Evolutionary conservation across 1,140 invertebrate genomes (phyloP).

Genomic region (Drosophila leontia): DNA sequence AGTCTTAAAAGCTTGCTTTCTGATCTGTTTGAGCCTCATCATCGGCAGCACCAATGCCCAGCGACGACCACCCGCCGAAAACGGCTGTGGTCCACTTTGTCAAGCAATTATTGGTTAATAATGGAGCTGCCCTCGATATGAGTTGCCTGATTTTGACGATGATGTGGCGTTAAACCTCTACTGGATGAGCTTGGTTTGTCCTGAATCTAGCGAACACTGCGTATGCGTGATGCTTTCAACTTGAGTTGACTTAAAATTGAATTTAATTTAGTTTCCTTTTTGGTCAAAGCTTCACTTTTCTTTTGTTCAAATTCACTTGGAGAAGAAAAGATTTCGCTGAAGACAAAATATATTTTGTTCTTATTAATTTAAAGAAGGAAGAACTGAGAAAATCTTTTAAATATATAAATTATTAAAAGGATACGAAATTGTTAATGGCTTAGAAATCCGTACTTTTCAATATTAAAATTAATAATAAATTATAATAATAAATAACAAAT

Average conservation of each 20-base stretch:
- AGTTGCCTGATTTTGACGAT: slow-evolving; percentile 33
- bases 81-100: slow-evolving; percentile 27
- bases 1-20: background rate
- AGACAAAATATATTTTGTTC: too few species aligned
- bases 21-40: slow-evolving; percentile 18
- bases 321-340: background rate
- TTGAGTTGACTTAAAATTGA: slow-evolving; percentile 5
- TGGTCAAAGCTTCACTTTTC: background rate
- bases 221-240: slow-evolving; percentile 37
- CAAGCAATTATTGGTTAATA: slow-evolving; percentile 37
- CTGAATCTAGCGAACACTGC: slow-evolving; percentile 13
- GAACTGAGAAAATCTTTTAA: background rate
- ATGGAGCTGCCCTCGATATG: slow-evolving; percentile 23
- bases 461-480: background rate
- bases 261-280: slow-evolving; percentile 2
- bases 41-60: background rate
- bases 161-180: slow-evolving; percentile 1
- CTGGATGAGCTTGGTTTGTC: background rate
- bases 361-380: background rate
- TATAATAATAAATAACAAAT: too few species aligned
- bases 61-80: background rate
- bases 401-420: background rate
- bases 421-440: too few species aligned
- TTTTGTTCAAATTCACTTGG: background rate
- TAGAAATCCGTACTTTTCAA: background rate